Evolutionary conservation across 2,888 invertebrate genomes (phyloP).

Genomic region (Neocrepidodera transversa): DNA sequence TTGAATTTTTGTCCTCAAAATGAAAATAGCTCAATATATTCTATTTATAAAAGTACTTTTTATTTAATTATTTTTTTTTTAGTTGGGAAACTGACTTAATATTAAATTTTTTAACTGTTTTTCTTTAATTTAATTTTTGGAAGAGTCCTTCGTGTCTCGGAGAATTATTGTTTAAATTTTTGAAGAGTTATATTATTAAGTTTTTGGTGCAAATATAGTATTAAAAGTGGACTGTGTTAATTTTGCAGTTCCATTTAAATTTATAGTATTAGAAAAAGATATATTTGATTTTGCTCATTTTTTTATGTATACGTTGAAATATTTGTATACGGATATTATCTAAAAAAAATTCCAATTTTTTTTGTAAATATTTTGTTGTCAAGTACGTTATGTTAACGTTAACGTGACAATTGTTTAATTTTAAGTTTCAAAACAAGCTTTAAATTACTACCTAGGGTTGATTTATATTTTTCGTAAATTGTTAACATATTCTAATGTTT

Average conservation of each 20-base stretch:
- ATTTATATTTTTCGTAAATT: slow-evolving; percentile 37
- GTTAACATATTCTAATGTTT: slow-evolving; percentile 40
- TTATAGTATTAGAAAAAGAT: slow-evolving; percentile 38
- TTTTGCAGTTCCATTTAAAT: slow-evolving; percentile 14
- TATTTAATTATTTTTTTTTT: slow-evolving; percentile 30
- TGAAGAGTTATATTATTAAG: slow-evolving; percentile 38
- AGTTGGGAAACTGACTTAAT: slow-evolving; percentile 27
- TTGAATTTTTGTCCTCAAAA: slow-evolving; percentile 44
- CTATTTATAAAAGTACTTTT: slow-evolving; percentile 40
- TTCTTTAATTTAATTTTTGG: slow-evolving; percentile 25
- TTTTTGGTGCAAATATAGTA: slow-evolving; percentile 48
- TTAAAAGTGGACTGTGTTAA: slow-evolving; percentile 30
- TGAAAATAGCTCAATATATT: slow-evolving; percentile 43
- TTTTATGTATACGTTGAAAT: slow-evolving; percentile 36
- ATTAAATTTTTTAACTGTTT: slow-evolving; percentile 17
- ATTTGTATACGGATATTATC: slow-evolving; percentile 38
- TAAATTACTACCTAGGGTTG: slow-evolving; percentile 44
- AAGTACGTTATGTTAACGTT: slow-evolving; percentile 49
- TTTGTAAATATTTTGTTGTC: slow-evolving; percentile 43
- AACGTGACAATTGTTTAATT: slow-evolving; percentile 46
- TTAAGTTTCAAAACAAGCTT: slow-evolving; percentile 47
- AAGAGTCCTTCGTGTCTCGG: slow-evolving; percentile 24
- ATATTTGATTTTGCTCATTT: slow-evolving; percentile 41
- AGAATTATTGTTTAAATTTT: slow-evolving; percentile 29
- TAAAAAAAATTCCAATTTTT: slow-evolving; percentile 32